Evolutionary conservation across 2,888 invertebrate species (phyloP), one percentile per base, ranked within the genome.

Genomic region (Xanthorhoe designata): DNA sequence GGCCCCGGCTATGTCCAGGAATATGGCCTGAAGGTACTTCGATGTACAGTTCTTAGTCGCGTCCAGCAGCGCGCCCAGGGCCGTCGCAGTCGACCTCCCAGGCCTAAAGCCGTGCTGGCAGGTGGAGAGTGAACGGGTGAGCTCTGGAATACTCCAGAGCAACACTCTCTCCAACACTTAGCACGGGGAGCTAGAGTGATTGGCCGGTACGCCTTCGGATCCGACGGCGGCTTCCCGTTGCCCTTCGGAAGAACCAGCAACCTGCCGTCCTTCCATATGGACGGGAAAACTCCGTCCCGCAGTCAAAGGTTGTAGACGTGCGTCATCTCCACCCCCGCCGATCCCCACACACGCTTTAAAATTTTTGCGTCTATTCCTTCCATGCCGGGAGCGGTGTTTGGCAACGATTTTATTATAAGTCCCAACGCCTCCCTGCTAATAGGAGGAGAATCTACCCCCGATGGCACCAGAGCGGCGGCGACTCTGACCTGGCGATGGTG

Each of bases 41-140:
- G 8, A 8, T 38, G 13, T 7, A 2, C 62, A 57, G 0, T 18
- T 38, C 0, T 13, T 1, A 0, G 29, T 52, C 61, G 0, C 53
- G 0, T 47, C 47, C 6, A 71, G 7, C 0, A 79, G 9, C 0
- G 32, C 4, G 0, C 29, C 49, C 0, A 82, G 61, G 0, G 83
- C 81, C 0, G 79, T 64, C 0, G 74, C 54, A 0, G 80, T 81
- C 0, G 80, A 79, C 1, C 66, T 56, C 0, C 79, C 78, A 1
- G 52, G 62, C 32, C 72, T 67, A 17, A 85, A 84, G 0, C 84
- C 83, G 45, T 79, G 78, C 71, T 85, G 83, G 24, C 47, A 10
- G 0, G 42, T 17, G 0, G 78, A 78, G 0, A 77, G 55, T 0
- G 64, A 53, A 0, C 64, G 4, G 2, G 19, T 0, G 50, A 68